Evolutionary conservation across 2,797 vertebrate genomes (phyloP), one percentile per base, ranked within the genome.

Genomic region (Cynopterus sphinx): DNA sequence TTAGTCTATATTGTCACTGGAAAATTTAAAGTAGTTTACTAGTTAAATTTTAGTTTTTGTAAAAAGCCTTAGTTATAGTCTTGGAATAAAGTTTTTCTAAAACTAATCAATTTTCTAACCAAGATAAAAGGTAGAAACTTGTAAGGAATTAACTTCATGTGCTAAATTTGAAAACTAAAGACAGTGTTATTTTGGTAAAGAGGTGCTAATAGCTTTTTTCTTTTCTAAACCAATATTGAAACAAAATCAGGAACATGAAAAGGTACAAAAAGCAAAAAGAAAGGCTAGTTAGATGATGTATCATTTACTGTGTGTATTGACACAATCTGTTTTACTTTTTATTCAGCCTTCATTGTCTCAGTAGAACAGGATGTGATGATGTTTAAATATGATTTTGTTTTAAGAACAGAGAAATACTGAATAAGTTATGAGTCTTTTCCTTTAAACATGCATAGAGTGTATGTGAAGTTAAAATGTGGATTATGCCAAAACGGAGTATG

Each of bases 181-280:
- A 41, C 8, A 73, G 26, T 86, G 12, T 75, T 77, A 77, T 91
- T 93, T 95, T 94, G 87, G 7, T 49, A 77, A 93, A 91, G 88
- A 70, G 36, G 15, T 71, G 9, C 39, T 77, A 67, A 49, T 4
- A 33, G 43, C 33, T 73, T 41, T 85, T 91, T 83, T 91, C 24
- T 53, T 49, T 79, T 73, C 10, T 16, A 7, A 88, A 73, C 61
- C 7, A 71, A 33, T 82, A 73, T 83, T 93, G 86, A 84, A 78
- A 87, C 75, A 92, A 96, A 87, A 79, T 83, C 36, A 74, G 75
- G 94, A 96, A 87, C 49, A n/a, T 82, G 67, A 90, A 84, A 70
- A 57, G 46, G 41, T 71, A 63, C 53, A 93, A 51, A 92, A 85
- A 77, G 63, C 21, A 92, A 65, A 90, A 78, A 63, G 33, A 59